Evolutionary conservation across 2,113 vertebrate genomes (phyloP).

Genomic region (Nestor notabilis): DNA sequence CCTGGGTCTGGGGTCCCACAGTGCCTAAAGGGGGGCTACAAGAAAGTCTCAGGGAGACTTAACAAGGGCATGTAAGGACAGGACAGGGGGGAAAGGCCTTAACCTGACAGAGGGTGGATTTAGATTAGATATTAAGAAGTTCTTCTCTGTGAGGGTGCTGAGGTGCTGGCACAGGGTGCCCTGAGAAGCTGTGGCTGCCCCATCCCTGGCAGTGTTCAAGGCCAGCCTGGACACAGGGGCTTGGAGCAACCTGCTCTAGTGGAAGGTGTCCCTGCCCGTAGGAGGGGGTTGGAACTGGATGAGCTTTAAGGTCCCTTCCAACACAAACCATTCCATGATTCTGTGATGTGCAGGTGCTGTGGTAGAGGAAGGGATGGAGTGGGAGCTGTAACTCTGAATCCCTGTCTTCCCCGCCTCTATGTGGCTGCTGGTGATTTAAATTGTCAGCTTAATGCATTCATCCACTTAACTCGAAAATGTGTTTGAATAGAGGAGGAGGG

Average conservation of each 20-base stretch:
- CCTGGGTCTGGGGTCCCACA: background rate
- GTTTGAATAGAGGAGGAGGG: background rate
- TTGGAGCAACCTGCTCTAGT: background rate
- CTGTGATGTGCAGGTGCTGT: fast-evolving
- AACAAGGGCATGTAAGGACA: background rate
- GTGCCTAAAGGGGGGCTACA: background rate
- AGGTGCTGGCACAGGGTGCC: background rate
- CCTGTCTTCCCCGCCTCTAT: background rate
- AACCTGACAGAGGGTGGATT: background rate
- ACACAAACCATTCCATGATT: background rate
- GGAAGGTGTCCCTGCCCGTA: background rate
- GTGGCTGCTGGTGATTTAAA: background rate
- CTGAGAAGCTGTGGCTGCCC: background rate
- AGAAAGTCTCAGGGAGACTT: background rate
- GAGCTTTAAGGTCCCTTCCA: background rate
- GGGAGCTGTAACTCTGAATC: background rate
- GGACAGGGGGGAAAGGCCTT: background rate
- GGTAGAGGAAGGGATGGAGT: background rate
- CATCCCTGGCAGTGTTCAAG: background rate
- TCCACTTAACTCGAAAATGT: background rate
- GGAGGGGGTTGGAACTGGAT: background rate
- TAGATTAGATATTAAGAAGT: background rate
- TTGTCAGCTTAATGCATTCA: background rate
- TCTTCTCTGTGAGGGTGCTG: background rate
- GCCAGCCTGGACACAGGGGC: background rate